Evolutionary conservation across 2,888 invertebrate species (phyloP), one percentile per base, ranked within the genome.

Genomic region (Pristionchus maxplancki): DNA sequence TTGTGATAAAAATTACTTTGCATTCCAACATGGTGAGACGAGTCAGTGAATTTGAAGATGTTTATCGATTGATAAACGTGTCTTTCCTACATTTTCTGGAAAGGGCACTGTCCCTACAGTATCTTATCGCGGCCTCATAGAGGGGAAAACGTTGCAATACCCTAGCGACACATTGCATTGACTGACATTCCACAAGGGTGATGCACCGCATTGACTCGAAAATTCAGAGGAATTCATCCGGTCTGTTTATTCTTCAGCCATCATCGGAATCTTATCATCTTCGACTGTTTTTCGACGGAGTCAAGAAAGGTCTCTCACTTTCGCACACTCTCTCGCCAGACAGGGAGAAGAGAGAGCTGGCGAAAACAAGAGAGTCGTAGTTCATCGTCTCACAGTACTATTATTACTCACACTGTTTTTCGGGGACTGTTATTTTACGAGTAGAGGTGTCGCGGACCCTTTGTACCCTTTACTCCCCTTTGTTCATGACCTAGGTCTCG

Each of bases 191-290:
- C 20, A 20, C 20, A 15, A 50, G 50, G 1, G 15, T 15, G 50
- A 50, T n/a, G 50, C 8, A 20, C 20, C n/a, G 24, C 1, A 67
- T 67, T 67, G 64, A 67, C 64, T 67, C 64, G 64, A 15, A 34
- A n/a, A 67, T 31, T 31, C 64, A 34, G 24, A 8, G 58, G 58
- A 58, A 58, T 58, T 58, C n/a, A 9, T 11, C 64, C 31, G 31
- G 37, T 28, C 78, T 78, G 78, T 78, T 48, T 78, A 48, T 78
- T 78, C 28, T 48, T 62, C 24, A n/a, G 31, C 40, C 74, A 74
- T 74, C 78, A 44, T 78, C 24, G 78, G 78, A 78, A 78, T 78
- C 78, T 78, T 78, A 78, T 78, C 78, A 78, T 17, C 78, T 78
- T 40, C 48, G 48, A 78, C 78, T 78, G 78, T 78, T 78, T 78